phyloP scores from a whole-genome alignment of 1,140 invertebrate species.

The Pseudobourletiella spinata region DNA sequence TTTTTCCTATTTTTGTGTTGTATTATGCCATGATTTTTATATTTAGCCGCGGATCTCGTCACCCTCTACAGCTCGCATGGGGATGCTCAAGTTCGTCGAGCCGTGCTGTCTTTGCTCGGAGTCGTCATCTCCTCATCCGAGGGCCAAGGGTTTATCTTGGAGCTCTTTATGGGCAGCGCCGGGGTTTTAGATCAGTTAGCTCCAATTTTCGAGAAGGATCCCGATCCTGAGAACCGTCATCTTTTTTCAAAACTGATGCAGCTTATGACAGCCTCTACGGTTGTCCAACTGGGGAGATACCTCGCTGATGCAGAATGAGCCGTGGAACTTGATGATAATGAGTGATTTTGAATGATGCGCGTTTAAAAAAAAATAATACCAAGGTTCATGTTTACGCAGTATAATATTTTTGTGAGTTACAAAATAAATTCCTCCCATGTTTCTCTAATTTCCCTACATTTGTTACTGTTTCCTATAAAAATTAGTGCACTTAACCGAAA shows the following conservation, averaged over 20 bases:
- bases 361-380: neutral
- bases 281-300: neutral
- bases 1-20: no score
- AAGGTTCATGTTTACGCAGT: no score
- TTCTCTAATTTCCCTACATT: no score
- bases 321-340: no score
- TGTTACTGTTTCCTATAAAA: neutral
- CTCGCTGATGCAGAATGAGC: no score
- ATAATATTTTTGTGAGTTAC: no score
- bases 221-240: slow-evolving; percentile 14
- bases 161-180: slow-evolving; percentile 6
- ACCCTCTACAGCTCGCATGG: slow-evolving; percentile 9
- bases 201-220: neutral
- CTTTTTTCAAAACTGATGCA: slow-evolving; percentile 15
- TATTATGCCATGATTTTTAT: neutral
- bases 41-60: slow-evolving; percentile 17
- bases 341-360: neutral
- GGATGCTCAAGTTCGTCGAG: slow-evolving; percentile 18
- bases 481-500: neutral
- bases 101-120: slow-evolving; percentile 10
- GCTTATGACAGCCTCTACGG: neutral
- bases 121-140: slow-evolving; percentile 17
- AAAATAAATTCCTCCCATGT: no score
- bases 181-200: slow-evolving; percentile 14
- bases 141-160: slow-evolving; percentile 20